These are phyloP conservation scores for Syngnathus rostellatus DNA, from an alignment of 2,797 vertebrate species.

Conservation along the genomic window DNA sequence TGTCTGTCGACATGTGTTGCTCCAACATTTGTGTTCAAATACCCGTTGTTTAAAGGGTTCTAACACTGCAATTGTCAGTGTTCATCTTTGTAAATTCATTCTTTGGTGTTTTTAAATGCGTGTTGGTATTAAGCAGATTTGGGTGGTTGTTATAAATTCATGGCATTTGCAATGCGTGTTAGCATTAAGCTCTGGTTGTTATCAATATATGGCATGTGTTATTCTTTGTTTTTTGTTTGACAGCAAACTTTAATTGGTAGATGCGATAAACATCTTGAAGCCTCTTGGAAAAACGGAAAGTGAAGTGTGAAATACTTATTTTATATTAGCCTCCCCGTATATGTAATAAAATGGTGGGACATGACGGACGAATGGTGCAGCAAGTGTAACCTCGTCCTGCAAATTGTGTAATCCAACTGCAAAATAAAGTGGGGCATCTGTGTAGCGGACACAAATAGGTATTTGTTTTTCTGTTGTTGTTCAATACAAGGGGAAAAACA, in stretches of 20 bases:
- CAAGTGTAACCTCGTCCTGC: constrained; percentile 42
- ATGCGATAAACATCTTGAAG: too few relatives aligned
- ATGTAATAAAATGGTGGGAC: constrained; percentile 38
- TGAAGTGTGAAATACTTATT: constrained; percentile 36
- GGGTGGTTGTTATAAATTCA: too few relatives aligned
- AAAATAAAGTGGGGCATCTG: constrained; percentile 4
- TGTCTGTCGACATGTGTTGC: too few relatives aligned
- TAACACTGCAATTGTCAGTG: too few relatives aligned
- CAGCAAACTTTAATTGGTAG: too few relatives aligned
- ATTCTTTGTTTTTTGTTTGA: too few relatives aligned
- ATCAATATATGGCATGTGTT: too few relatives aligned
- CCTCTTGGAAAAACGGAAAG: constrained; percentile 2
- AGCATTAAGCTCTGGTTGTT: too few relatives aligned
- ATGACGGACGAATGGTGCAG: constrained; percentile 32
- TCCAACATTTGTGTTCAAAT: neutral
- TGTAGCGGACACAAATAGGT: neutral
- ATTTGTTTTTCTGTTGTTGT: neutral
- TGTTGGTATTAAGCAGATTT: too few relatives aligned
- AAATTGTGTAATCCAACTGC: constrained; percentile 17
- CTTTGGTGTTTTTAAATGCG: too few relatives aligned
- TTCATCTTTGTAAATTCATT: too few relatives aligned
- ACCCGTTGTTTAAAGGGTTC: neutral
- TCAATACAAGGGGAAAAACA: neutral
- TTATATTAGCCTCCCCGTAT: constrained; percentile 49
- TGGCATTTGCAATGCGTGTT: too few relatives aligned